Percentiles rank a stretch among this genome's conserved stretches.
These are phyloP conservation scores for Automeris io DNA, from an alignment of 2,888 invertebrate genomes.

Conservation along the genomic window DNA sequence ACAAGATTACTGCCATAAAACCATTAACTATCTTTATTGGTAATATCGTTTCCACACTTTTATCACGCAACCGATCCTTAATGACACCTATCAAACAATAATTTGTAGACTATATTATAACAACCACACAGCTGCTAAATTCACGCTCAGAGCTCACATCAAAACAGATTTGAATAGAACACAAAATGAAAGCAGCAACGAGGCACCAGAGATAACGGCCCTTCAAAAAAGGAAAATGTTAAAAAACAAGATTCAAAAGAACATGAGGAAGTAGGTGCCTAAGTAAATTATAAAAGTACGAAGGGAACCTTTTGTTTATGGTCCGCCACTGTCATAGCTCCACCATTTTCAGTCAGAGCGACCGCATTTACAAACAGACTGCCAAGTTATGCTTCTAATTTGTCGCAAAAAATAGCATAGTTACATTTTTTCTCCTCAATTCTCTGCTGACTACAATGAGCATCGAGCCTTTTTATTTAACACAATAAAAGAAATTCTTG, in stretches of 20 bases:
- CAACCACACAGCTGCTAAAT: constrained; percentile 11
- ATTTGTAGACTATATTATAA: not conserved
- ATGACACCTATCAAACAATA: not conserved
- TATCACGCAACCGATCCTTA: not conserved
- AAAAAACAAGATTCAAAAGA: constrained; percentile 62
- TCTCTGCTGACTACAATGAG: constrained; percentile 23
- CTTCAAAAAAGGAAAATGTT: constrained; percentile 56
- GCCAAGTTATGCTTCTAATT: constrained; percentile 33
- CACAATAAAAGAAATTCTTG: constrained; percentile 19
- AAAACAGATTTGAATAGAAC: constrained; percentile 53
- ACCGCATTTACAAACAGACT: constrained; percentile 38
- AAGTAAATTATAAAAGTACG: constrained; percentile 65
- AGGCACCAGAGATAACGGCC: constrained; percentile 53
- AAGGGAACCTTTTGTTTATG: constrained; percentile 55
- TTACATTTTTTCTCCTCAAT: constrained; percentile 26
- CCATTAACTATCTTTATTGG: not conserved
- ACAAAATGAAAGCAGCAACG: constrained; percentile 47
- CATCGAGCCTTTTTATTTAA: constrained; percentile 25
- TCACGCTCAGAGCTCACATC: constrained; percentile 35
- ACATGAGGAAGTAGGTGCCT: constrained; percentile 48
- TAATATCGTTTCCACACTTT: not conserved
- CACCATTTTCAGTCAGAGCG: constrained; percentile 30
- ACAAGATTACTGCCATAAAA: not conserved
- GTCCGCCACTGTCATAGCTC: constrained; percentile 40
- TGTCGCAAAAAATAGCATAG: constrained; percentile 20